Conservation (phyloP, 2,797 vertebrate species). For the Pangasius sanitwongsei region DNA sequence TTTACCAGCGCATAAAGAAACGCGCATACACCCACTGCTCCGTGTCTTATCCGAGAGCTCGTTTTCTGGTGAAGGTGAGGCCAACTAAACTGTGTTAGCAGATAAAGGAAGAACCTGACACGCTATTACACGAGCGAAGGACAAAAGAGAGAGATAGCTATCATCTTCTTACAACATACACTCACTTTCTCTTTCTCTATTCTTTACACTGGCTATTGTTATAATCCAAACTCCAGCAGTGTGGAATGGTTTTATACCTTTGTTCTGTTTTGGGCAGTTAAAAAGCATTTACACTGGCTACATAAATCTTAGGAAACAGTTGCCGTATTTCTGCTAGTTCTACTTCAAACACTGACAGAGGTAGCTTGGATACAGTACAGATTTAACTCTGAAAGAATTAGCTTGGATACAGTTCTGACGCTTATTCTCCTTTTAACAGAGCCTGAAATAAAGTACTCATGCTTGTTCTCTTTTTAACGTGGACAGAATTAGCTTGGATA, state of each 20-base stretch:
- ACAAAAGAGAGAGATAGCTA: conserved; percentile 5
- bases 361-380: background rate
- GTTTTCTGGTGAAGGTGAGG: conserved; percentile 20
- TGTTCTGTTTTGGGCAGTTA: background rate
- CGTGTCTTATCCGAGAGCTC: background rate
- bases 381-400: background rate
- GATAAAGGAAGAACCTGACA: conserved; percentile 34
- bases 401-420: background rate
- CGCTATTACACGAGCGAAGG: conserved; percentile 16
- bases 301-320: background rate
- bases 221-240: background rate
- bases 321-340: background rate
- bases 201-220: background rate
- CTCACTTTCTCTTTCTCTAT: background rate
- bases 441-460: background rate
- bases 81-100: background rate
- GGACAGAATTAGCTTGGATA: background rate
- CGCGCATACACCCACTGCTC: conserved; percentile 14
- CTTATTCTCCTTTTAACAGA: background rate
- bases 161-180: background rate
- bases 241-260: background rate
- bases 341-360: background rate
- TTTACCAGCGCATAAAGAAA: conserved; percentile 29
- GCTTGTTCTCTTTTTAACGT: background rate
- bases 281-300: background rate